Conservation (phyloP, 92 coral and sea anemone species). For the Paragorgia papillata region DNA sequence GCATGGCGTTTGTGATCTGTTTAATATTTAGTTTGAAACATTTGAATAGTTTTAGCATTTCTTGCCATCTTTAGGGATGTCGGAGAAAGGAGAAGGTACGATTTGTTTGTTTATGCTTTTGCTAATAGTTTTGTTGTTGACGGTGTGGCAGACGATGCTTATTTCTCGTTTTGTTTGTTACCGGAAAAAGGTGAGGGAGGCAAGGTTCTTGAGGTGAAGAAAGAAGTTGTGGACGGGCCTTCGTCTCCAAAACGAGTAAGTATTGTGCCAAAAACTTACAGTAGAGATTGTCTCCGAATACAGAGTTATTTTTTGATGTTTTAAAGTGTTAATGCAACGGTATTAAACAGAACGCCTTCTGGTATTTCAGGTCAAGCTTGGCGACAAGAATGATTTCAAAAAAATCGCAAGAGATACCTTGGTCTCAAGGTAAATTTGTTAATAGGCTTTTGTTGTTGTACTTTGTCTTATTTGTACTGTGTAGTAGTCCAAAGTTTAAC, state of each 20-base stretch:
- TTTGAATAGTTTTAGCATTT: neutral
- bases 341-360: neutral
- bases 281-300: neutral
- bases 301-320: neutral
- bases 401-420: slow-evolving; percentile 17
- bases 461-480: neutral
- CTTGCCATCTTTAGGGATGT: slow-evolving; percentile 5
- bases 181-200: slow-evolving; percentile 23
- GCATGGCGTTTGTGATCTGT: slow-evolving; percentile 32
- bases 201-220: slow-evolving; percentile 1
- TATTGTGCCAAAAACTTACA: neutral
- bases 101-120: neutral
- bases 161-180: neutral
- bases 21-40: neutral
- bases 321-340: neutral
- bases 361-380: slow-evolving; percentile 26
- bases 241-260: slow-evolving; percentile 42
- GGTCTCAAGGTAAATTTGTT: slow-evolving; percentile 15
- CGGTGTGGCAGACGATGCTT: neutral
- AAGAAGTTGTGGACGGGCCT: slow-evolving; percentile 13
- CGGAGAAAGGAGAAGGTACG: slow-evolving; percentile 39
- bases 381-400: slow-evolving; percentile 27
- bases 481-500: neutral
- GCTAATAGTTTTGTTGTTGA: neutral
- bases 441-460: neutral